Evolutionary conservation across 1,140 invertebrate species (phyloP), one percentile per base, ranked within the genome.

Genomic region (Phortica variegata): DNA sequence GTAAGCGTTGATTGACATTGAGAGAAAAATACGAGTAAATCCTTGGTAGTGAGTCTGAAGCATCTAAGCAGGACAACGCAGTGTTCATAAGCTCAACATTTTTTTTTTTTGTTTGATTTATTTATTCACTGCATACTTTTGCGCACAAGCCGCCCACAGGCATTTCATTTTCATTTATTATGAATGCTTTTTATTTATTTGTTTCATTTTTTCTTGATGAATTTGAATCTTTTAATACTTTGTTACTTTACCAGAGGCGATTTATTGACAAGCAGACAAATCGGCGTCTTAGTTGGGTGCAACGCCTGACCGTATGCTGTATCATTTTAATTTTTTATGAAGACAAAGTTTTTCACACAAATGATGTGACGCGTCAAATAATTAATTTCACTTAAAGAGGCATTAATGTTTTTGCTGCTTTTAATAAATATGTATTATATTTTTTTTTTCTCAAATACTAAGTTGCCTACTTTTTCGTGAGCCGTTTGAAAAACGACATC

Each of bases 371-470:
- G n/a, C n/a, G n/a, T n/a, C n/a, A n/a, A n/a, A n/a, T n/a, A n/a
- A n/a, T n/a, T n/a, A n/a, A n/a, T n/a, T n/a, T n/a, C n/a, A n/a
- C n/a, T n/a, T n/a, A 16, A 13, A 8, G 4, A 21, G 10, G 41
- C 19, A 15, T 43, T 45, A 34, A 68, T 63, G 68, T 68, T 62
- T 63, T 52, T 56, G 63, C 55, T 50, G 60, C 49, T 54, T 68
- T 68, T 66, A 66, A 66, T 66, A n/a, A n/a, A n/a, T n/a, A n/a
- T 66, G 63, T 66, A 68, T 68, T 60, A 34, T 54, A 60, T 36
- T 46, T 37, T 62, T 52, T 34, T 47, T 34, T 18, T 16, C 23
- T 21, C 6, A 31, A 1, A 10, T 26, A 7, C 10, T 12, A 8
- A 26, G 23, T 5, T 17, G 34, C 3, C 12, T 16, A 20, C 9